Base-by-base conservation (phyloP, 2,113 vertebrate species). In the Asarcornis scutulata region DNA sequence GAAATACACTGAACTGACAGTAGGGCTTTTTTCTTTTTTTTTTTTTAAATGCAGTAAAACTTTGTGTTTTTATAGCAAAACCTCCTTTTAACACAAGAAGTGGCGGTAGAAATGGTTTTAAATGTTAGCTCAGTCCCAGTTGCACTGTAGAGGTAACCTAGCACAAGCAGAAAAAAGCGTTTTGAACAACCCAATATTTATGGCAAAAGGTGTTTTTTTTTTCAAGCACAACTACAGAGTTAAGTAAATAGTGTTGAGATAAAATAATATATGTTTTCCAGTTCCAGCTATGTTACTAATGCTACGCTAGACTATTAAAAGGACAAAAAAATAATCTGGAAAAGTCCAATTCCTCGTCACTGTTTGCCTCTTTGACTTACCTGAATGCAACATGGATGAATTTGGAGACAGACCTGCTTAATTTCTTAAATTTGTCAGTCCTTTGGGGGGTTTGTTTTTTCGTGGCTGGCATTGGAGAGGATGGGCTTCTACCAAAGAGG, bases 191-290 rank as follows among this genome's bases (percentile, higher is more conserved):
- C 13, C 50, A 10, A 44, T 85, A 93, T 96, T 97, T 96, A 91
- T 96, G 88, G 74, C 88, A 91, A 53, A 11, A 2, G 75, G 80
- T 80, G 36, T 44, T 88, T 86, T 83, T 83, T 58, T 38, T 38
- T 48, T 58, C 58, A 34, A 79, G 58, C 32, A 83, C 36, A 95
- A 13, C 79, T 92, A 53, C 58, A 86, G 82, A 93, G 17, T 82
- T 92, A 95, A 77, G 72, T 83, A 44, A 89, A 83, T 92, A 23
- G 69, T 93, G 75, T 91, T 50, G 77, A 91, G 87, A 94, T 68
- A 52, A 92, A 95, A 92, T 94, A 96, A 96, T 96, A 96, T 94
- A 97, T 97, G 69, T 94, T 92, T 97, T 83, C 53, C 92, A 93
- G 46, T 56, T 68, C 68, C 55, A 88, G 4, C 92, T 66, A 9